These are phyloP conservation scores for Eulemur coronatus DNA, from an alignment of 2,797 vertebrate genomes.

Conservation along the genomic window DNA sequence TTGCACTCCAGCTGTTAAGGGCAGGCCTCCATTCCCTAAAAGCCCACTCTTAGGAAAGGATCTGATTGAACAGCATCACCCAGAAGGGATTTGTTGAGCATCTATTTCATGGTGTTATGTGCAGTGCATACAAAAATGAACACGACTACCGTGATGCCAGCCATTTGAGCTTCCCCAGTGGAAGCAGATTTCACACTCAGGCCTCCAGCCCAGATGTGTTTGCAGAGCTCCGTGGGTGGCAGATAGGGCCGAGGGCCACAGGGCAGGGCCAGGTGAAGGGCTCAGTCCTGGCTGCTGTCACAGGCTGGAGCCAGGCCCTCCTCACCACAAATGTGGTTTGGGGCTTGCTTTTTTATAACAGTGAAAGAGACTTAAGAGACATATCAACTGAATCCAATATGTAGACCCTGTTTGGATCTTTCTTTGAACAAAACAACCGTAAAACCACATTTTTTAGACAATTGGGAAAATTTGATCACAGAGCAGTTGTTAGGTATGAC, in stretches of 20 bases:
- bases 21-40: neutral
- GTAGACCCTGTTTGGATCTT: neutral
- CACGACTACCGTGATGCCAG: rapidly evolving
- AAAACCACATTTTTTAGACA: neutral
- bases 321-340: neutral
- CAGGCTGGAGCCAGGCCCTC: neutral
- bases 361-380: neutral
- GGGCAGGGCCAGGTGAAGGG: neutral
- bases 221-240: neutral
- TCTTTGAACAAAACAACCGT: neutral
- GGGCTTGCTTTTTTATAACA: neutral
- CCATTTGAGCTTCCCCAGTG: rapidly evolving
- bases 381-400: neutral
- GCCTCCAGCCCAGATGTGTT: neutral
- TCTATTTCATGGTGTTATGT: neutral
- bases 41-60: neutral
- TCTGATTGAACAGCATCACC: neutral
- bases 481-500: neutral
- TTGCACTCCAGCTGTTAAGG: neutral
- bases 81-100: neutral
- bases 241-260: neutral
- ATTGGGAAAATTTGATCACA: neutral
- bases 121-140: neutral
- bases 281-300: neutral
- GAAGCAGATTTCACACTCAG: neutral